Percentiles rank a stretch among this genome's conserved stretches.
Conservation (phyloP, 2,797 vertebrate genomes). For the Anableps anableps region DNA sequence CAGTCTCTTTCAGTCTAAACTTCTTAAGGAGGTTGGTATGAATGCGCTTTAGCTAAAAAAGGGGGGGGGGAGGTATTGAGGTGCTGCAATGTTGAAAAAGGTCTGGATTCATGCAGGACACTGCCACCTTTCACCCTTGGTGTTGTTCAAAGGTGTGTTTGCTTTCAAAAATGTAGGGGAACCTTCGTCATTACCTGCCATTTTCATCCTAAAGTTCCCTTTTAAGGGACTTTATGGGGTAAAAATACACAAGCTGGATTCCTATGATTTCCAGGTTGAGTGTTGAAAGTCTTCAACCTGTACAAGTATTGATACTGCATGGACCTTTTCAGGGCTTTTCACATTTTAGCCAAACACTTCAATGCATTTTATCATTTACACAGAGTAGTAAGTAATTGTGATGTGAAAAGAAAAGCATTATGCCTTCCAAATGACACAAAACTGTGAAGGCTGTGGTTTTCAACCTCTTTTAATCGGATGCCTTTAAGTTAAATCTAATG, state of each 20-base stretch:
- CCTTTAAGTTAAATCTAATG: no score
- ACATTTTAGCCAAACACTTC: neutral
- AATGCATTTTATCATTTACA: neutral
- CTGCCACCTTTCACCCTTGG: slow-evolving; percentile 92
- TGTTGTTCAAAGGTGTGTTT: slow-evolving; percentile 94
- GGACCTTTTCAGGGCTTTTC: neutral
- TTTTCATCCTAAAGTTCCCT: slow-evolving; percentile 72
- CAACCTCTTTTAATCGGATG: no score
- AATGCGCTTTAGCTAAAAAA: slow-evolving; percentile 83
- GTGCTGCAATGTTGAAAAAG: slow-evolving; percentile 82
- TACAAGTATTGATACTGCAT: neutral
- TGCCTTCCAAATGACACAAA: neutral
- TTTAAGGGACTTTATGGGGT: slow-evolving; percentile 68
- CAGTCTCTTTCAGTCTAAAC: slow-evolving; percentile 90
- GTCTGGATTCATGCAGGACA: slow-evolving; percentile 85
- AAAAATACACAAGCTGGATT: slow-evolving; percentile 79
- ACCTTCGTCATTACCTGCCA: slow-evolving; percentile 93
- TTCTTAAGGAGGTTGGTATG: slow-evolving; percentile 90
- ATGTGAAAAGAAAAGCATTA: neutral
- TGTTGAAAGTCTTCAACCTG: neutral
- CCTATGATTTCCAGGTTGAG: slow-evolving; percentile 25
- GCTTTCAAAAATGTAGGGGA: slow-evolving; percentile 85
- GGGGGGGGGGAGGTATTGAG: slow-evolving; percentile 49
- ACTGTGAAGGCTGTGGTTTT: neutral
- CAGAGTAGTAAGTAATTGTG: neutral